Evolutionary conservation across 2,113 vertebrate species (phyloP).

Genomic region (Andinoacara biseriatus): DNA sequence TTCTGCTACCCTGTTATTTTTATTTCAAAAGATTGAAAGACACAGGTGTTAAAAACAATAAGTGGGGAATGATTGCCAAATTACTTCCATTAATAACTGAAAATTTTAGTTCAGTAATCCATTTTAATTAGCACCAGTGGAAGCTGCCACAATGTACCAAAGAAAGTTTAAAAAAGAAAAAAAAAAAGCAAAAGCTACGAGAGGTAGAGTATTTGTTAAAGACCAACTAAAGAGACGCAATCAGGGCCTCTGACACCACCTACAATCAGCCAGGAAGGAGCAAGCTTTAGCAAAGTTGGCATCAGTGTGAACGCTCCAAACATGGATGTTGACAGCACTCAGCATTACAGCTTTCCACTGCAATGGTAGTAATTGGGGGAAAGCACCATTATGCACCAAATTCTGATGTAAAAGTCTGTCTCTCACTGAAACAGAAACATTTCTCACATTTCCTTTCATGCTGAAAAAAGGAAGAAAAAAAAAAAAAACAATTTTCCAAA

Average conservation of each 20-base stretch:
- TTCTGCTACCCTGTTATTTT: constrained; percentile 11
- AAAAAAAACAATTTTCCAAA: constrained; percentile 10
- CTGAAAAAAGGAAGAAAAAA: background rate
- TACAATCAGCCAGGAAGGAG: constrained; percentile 12
- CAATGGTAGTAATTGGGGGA: constrained; percentile 8
- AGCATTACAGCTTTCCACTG: constrained; percentile 50
- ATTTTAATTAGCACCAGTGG: background rate
- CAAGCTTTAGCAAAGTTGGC: background rate
- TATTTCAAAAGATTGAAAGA: constrained; percentile 18
- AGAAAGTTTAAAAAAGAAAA: background rate
- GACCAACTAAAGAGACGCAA: background rate
- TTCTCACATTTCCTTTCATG: background rate
- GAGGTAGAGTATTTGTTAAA: background rate
- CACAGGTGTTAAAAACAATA: constrained; percentile 33
- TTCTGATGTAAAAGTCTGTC: constrained; percentile 3
- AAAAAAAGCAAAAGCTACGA: background rate
- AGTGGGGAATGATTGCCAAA: background rate
- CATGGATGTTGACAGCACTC: background rate
- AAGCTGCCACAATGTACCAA: background rate
- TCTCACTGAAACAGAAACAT: constrained; percentile 10
- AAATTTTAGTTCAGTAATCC: background rate
- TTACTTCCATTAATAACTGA: constrained; percentile 8
- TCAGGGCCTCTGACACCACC: constrained; percentile 1
- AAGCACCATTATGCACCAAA: constrained; percentile 17
- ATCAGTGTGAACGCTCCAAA: background rate